Base-by-base conservation (phyloP, 2,113 vertebrate species). In the Sorex fumeus region DNA sequence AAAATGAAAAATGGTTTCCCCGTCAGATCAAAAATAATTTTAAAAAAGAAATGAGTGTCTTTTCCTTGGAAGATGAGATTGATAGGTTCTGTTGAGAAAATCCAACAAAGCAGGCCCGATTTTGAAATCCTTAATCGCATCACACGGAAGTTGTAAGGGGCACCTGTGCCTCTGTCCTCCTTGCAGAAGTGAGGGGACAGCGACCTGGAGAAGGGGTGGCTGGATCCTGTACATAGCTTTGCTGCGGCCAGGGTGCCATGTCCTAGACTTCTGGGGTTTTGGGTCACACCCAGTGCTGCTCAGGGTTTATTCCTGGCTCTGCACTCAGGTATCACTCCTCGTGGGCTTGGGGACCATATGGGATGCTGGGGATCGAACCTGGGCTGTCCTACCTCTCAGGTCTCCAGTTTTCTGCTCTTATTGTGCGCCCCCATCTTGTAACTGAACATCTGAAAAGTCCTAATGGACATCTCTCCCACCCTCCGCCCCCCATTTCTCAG, bases 31-130 rank as follows among this genome's bases (percentile, higher is more conserved):
- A n/a, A n/a, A n/a, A n/a, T n/a, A n/a, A n/a, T n/a, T n/a, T n/a
- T n/a, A n/a, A n/a, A n/a, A n/a, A n/a, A n/a, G n/a, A 79, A 88
- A 86, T 62, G 32, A 16, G 16, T 13, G 50, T 53, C 50, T 9
- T 85, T 76, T 69, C n/a, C 30, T 87, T 36, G 1, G 12, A 66
- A 82, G 83, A 76, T 53, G 53, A 87, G 81, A 57, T 76, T 71
- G 66, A 25, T 60, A 43, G n/a, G 45, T 72, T 74, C 40, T 4
- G 23, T 84, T 92, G 19, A 67, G 69, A 88, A 76, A 85, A 81
- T 19, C 32, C 88, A 43, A 45, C 8, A 8, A 40, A 34, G 27
- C 77, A 13, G n/a, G 34, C 32, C 72, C n/a, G 47, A 12, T 45
- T 50, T 71, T 69, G 71, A 36, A n/a, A n/a, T n/a, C 45, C 45